A percentile compares a stretch with the other conserved stretches of the same genome.
These are phyloP conservation scores for Brachymystax lenok DNA, from an alignment of 2,797 vertebrate genomes.

Conservation along the genomic window DNA sequence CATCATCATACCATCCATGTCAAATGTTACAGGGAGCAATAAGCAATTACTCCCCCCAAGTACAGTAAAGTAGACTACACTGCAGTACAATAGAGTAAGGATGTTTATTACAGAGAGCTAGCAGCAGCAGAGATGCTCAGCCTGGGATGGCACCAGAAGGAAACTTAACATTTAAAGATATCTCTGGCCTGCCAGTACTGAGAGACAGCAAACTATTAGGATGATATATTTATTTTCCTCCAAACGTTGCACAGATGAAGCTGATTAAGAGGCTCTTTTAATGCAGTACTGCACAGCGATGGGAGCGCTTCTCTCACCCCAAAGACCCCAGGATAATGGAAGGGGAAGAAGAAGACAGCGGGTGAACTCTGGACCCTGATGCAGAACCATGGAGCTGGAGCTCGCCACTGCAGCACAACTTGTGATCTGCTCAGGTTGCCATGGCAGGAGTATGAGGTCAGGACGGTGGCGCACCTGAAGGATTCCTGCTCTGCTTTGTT, in stretches of 20 bases:
- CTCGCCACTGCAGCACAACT: constrained; percentile 48
- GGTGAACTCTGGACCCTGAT: constrained; percentile 52
- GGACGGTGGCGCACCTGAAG: background rate
- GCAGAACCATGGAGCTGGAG: constrained; percentile 45
- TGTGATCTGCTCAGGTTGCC: constrained; percentile 43
- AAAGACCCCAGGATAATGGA: constrained; percentile 56
- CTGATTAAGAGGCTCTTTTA: constrained; percentile 25
- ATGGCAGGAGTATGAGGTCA: constrained; percentile 40
- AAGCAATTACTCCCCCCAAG: too few relatives aligned
- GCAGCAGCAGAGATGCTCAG: background rate
- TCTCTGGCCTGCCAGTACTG: background rate
- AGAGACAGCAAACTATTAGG: constrained; percentile 37
- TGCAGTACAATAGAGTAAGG: too few relatives aligned
- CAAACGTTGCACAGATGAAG: constrained; percentile 17
- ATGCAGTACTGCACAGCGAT: constrained; percentile 25
- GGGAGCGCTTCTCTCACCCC: constrained; percentile 18
- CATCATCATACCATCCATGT: background rate
- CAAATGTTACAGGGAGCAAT: background rate
- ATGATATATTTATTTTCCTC: constrained; percentile 25
- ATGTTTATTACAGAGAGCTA: background rate
- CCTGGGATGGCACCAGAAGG: background rate
- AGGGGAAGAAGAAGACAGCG: constrained; percentile 22
- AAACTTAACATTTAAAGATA: constrained; percentile 5
- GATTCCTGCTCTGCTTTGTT: constrained; percentile 31
- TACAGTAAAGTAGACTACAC: background rate